These are phyloP conservation scores for Pentamera pediparva DNA, from an alignment of 53 echinoderm and acorn worm species.

Conservation along the genomic window DNA sequence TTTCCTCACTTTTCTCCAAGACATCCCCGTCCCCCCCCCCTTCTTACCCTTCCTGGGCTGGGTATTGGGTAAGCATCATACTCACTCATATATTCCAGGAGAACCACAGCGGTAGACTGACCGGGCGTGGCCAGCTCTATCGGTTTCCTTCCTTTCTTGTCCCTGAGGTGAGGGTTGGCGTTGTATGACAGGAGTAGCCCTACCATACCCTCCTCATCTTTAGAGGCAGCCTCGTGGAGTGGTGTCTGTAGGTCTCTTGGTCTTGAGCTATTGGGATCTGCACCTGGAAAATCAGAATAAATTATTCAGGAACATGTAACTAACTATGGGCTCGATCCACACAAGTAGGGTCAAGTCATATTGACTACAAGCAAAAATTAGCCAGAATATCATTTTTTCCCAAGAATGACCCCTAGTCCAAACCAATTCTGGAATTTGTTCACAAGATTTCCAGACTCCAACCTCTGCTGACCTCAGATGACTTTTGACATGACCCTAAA, in stretches of 20 bases:
- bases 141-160: slow-evolving; percentile 38
- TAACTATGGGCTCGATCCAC: too few relatives aligned
- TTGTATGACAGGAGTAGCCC: slow-evolving; percentile 30
- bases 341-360: too few relatives aligned
- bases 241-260: slow-evolving; percentile 49
- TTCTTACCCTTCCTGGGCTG: not conserved
- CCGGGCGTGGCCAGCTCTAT: slow-evolving; percentile 32
- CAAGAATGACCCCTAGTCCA: too few relatives aligned
- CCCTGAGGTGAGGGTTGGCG: slow-evolving; percentile 45
- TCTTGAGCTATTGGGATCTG: slow-evolving; percentile 26
- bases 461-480: too few relatives aligned
- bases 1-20: too few relatives aligned
- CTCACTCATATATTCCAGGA: slow-evolving; percentile 46
- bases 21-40: too few relatives aligned
- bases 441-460: not conserved
- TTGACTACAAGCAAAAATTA: too few relatives aligned
- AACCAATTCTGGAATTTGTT: not conserved
- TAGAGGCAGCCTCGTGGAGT: slow-evolving; percentile 37
- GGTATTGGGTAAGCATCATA: not conserved
- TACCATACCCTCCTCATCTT: slow-evolving; percentile 16
- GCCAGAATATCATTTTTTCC: too few relatives aligned
- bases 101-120: slow-evolving; percentile 3
- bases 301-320: too few relatives aligned
- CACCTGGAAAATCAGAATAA: too few relatives aligned
- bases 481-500: too few relatives aligned